Conservation (phyloP, 2,888 invertebrate species). For the Drosophila algonquin region DNA sequence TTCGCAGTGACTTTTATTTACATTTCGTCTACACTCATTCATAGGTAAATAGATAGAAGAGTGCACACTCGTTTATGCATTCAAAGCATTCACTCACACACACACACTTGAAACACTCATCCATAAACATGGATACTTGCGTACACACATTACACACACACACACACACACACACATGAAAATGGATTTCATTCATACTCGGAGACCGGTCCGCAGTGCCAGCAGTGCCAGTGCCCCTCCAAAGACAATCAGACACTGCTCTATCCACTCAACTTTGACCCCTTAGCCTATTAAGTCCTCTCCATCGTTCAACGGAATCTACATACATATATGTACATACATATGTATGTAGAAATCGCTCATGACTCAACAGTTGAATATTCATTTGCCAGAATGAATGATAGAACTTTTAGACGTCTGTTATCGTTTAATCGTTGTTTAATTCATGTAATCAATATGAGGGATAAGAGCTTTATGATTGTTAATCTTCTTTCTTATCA, state of each 20-base stretch:
- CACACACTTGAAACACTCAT: background rate
- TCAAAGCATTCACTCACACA: too few species aligned
- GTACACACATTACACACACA: slow-evolving; percentile 1
- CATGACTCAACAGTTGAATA: too few species aligned
- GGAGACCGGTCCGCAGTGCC: slow-evolving; percentile 21
- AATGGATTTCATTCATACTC: slow-evolving; percentile 37
- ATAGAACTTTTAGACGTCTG: background rate
- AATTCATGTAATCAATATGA: background rate
- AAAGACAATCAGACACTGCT: too few species aligned
- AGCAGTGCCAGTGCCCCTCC: background rate
- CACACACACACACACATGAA: slow-evolving; percentile 3
- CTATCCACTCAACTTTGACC: slow-evolving; percentile 7
- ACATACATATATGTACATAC: too few species aligned
- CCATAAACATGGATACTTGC: slow-evolving; percentile 12
- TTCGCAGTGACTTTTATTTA: slow-evolving; percentile 63
- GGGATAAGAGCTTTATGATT: background rate
- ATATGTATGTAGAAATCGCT: too few species aligned
- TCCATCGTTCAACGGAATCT: slow-evolving; percentile 2
- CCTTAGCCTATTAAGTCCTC: background rate
- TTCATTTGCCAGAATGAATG: too few species aligned
- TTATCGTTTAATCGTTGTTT: background rate
- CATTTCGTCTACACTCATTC: slow-evolving; percentile 41
- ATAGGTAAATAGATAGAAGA: slow-evolving; percentile 65
- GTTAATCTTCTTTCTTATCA: background rate
- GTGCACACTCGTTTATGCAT: slow-evolving; percentile 12